These are phyloP conservation scores for Gymnoscelis rufifasciata DNA, from an alignment of 2,888 invertebrate species.

Conservation along the genomic window DNA sequence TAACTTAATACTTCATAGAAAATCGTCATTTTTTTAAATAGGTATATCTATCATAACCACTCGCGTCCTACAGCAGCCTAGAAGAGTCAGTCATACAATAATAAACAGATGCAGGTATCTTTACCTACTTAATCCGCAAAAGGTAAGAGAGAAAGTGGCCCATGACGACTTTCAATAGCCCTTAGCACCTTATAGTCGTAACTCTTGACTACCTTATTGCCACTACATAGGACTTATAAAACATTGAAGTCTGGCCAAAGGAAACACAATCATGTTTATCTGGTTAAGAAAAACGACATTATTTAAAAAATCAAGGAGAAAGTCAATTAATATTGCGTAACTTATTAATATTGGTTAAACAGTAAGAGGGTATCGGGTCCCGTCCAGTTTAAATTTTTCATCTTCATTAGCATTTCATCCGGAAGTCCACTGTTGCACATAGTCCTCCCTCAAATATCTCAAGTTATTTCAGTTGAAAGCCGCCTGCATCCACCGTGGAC, in stretches of 20 bases:
- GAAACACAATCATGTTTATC: constrained; percentile 25
- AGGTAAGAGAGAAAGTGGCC: constrained; percentile 22
- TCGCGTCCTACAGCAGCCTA: no score
- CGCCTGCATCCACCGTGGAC: no score
- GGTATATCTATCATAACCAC: no score
- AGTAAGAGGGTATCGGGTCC: no score
- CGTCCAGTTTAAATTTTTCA: neutral
- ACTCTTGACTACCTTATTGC: constrained; percentile 9
- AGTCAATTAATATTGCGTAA: constrained; percentile 10
- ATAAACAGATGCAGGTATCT: no score
- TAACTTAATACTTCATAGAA: no score
- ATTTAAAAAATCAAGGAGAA: constrained; percentile 17
- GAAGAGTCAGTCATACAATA: no score
- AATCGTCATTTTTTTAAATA: no score
- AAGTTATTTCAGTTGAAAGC: no score
- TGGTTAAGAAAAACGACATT: constrained; percentile 21
- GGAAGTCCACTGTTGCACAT: no score
- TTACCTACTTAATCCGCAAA: constrained; percentile 3
- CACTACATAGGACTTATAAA: constrained; percentile 7
- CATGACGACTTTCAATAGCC: constrained; percentile 35
- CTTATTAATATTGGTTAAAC: neutral
- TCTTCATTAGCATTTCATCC: no score
- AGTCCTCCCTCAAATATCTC: no score
- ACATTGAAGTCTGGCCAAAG: constrained; percentile 10
- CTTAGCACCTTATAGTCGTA: constrained; percentile 20